Percentiles rank a stretch among this genome's conserved stretches.
Conservation (phyloP, 2,113 vertebrate species). For the Mellivora capensis region DNA sequence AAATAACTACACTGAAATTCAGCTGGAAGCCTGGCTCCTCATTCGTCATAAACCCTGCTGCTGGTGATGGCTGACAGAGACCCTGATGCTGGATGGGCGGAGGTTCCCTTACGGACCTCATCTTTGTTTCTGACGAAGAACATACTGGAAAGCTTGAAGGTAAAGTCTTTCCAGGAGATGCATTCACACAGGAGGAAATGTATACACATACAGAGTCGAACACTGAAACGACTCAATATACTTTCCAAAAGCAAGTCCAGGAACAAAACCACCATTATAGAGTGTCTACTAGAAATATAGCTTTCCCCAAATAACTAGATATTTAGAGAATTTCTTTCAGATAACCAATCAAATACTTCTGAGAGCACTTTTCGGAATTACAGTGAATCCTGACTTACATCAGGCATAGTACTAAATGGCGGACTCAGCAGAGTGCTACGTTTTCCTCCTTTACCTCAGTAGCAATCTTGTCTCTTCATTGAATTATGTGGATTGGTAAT, state of each 20-base stretch:
- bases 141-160: background rate
- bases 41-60: slow-evolving; percentile 88
- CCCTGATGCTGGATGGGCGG: background rate
- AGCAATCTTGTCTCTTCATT: background rate
- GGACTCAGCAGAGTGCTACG: background rate
- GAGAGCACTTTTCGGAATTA: background rate
- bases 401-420: background rate
- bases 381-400: background rate
- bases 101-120: slow-evolving; percentile 54
- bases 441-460: background rate
- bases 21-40: slow-evolving; percentile 89
- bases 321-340: slow-evolving; percentile 21
- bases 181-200: background rate
- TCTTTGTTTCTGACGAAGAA: background rate
- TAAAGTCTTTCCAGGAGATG: background rate
- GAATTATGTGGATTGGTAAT: background rate
- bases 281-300: background rate
- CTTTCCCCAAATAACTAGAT: background rate
- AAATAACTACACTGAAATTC: slow-evolving; percentile 96
- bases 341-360: background rate
- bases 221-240: background rate
- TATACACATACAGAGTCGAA: accelerated
- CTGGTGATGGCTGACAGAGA: slow-evolving; percentile 66
- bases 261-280: background rate
- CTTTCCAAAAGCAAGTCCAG: background rate